phyloP scores from a whole-genome alignment of 2,797 vertebrate species.

The Tiaroga cobitis region DNA sequence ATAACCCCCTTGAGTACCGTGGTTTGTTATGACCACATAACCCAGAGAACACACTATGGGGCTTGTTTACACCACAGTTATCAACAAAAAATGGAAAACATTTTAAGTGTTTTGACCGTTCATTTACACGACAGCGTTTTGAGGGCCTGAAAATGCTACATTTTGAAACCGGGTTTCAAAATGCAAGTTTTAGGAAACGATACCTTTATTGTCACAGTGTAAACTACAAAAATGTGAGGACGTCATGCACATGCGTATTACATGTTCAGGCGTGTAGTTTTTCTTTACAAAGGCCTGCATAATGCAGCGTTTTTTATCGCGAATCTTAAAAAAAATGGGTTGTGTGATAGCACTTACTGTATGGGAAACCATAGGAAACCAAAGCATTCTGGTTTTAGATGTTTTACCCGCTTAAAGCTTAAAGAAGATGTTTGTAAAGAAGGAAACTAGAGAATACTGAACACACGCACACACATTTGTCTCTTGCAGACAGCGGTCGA shows the following conservation, averaged over 20 bases:
- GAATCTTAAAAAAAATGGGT: not conserved
- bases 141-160: not conserved
- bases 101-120: not conserved
- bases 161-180: not conserved
- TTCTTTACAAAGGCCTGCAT: not conserved
- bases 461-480: slow-evolving; percentile 14
- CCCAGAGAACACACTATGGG: not conserved
- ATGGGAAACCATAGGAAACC: not conserved
- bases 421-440: slow-evolving; percentile 23
- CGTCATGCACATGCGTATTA: not conserved
- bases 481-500: slow-evolving; percentile 21
- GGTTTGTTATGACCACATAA: slow-evolving; percentile 3
- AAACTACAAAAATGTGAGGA: not conserved
- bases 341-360: slow-evolving; percentile 22
- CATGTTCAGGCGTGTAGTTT: not conserved
- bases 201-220: not conserved
- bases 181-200: not conserved
- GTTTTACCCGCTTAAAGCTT: not conserved
- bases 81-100: no score
- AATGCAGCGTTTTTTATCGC: not conserved
- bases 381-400: slow-evolving; percentile 13
- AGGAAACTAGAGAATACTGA: slow-evolving; percentile 9
- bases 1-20: not conserved
- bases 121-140: not conserved
- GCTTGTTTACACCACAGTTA: not conserved